Percentiles rank a stretch among this genome's conserved stretches.
Evolutionary conservation across 2,797 vertebrate genomes (phyloP).

Genomic region (Ceyx erithaca): DNA sequence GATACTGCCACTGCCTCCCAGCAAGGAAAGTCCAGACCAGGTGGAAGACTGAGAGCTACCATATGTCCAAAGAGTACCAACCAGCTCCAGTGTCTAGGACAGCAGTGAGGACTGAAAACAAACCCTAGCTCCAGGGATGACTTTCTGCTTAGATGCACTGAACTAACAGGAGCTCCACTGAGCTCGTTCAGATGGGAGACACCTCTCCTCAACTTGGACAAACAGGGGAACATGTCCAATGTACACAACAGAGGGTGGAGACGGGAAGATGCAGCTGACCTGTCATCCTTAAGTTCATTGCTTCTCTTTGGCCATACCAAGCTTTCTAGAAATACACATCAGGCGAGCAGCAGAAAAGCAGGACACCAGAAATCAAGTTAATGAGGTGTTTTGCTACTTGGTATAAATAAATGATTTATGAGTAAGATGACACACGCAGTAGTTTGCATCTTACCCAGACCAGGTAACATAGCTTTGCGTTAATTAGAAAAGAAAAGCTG

Average conservation of each 20-base stretch:
- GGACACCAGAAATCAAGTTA: not conserved
- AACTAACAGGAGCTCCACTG: not conserved
- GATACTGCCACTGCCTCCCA: not conserved
- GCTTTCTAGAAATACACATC: not conserved
- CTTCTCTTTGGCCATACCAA: not conserved
- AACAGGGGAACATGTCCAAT: not conserved
- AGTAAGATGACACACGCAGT: not conserved
- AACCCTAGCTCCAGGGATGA: not conserved
- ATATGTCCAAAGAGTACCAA: not conserved
- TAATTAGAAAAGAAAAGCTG: conserved; percentile 26
- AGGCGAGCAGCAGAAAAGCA: not conserved
- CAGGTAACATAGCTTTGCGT: conserved; percentile 21
- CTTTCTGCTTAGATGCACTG: not conserved
- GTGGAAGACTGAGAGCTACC: not conserved
- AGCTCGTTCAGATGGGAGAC: not conserved
- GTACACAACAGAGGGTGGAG: not conserved
- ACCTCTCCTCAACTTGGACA: not conserved
- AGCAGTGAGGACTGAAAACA: not conserved
- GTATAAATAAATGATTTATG: conserved; percentile 28
- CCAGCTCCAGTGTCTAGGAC: not conserved
- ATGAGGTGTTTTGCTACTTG: not conserved
- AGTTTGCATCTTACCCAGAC: not conserved
- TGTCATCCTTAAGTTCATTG: rapidly evolving
- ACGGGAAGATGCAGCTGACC: not conserved
- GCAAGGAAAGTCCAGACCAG: not conserved